phyloP scores from a whole-genome alignment of 2,797 vertebrate genomes.

The Smutsia gigantea region DNA sequence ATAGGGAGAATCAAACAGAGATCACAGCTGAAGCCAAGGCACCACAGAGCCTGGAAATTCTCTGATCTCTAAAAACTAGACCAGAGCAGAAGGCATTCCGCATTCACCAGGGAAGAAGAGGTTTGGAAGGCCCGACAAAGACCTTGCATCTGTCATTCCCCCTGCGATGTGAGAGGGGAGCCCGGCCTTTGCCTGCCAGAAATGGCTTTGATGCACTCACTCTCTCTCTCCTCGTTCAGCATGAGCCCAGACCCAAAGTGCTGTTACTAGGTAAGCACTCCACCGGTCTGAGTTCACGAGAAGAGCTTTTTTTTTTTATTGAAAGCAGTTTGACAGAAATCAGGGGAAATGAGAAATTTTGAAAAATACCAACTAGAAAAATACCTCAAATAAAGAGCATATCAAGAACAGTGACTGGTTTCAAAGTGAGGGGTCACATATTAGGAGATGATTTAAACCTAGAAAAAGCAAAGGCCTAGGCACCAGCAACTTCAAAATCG shows the following conservation, averaged over 20 bases:
- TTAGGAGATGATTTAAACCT: conserved; percentile 27
- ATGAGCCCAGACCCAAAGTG: conserved; percentile 50
- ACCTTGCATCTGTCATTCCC: conserved; percentile 43
- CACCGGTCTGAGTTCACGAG: conserved; percentile 31
- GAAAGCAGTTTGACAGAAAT: conserved; percentile 68
- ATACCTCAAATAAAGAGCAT: conserved; percentile 53
- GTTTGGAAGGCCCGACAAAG: conserved; percentile 40
- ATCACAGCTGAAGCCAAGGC: neutral
- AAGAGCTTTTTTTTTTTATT: neutral
- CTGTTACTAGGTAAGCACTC: conserved; percentile 78
- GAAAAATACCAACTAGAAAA: conserved; percentile 55
- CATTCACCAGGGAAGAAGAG: conserved; percentile 41
- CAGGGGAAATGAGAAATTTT: conserved; percentile 62
- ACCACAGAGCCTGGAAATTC: conserved; percentile 30
- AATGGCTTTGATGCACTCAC: conserved; percentile 31
- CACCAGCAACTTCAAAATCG: conserved; percentile 37
- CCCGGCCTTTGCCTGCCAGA: neutral
- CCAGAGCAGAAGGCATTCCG: conserved; percentile 12
- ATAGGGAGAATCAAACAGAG: conserved; percentile 28
- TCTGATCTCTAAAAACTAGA: conserved; percentile 59
- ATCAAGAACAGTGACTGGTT: conserved; percentile 52
- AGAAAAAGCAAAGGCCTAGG: neutral
- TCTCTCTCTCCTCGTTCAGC: neutral
- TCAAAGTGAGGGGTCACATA: conserved; percentile 30
- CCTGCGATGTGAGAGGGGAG: neutral